Base-by-base conservation (phyloP, 2,113 vertebrate species). In the Chaenocephalus aceratus region DNA sequence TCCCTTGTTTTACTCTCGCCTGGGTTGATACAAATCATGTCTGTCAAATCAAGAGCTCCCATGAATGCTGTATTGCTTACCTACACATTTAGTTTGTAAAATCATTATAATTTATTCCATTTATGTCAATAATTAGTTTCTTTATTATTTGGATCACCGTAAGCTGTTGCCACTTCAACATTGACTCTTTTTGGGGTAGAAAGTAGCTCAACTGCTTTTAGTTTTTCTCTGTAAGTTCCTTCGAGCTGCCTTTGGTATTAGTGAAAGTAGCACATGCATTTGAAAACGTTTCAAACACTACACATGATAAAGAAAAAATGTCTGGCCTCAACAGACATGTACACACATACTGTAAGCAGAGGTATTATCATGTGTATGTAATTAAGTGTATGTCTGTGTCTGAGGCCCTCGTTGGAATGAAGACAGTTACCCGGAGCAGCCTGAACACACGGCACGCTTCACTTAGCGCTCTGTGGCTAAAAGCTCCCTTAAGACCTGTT, bases 381-480 rank as follows among this genome's bases (percentile, higher is more conserved):
- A 41, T 41, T 7, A 41, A 41, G 18, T 72, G 51, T 34, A 5
- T 15, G 16, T 48, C 21, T 64, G 72, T 64, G 63, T 64, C 41
- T 57, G 74, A 56, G 63, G 36, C 0, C 80, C 49, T 61, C 3
- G 16, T 48, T 72, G 7, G 0, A 21, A 46, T 72, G 54, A 74
- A 59, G 83, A 79, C 44, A 77, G 81, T 70, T 62, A 59, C 83
- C 75, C 59, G 72, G 63, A 80, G 74, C 80, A 21, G 87, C 82
- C 76, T 82, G 68, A 85, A 87, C 92, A 91, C 77, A 90, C 56
- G 86, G 75, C 79, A 67, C 21, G 48, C 81, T 83, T 93, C 91
- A 93, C 87, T 91, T 91, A 85, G 69, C 91, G 90, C 90, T 76
- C 75, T 46, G 69, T 53, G 70, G 77, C 79, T 92, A 86, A 93